phyloP scores from a whole-genome alignment of 2,113 vertebrate species.

The Indicator indicator region DNA sequence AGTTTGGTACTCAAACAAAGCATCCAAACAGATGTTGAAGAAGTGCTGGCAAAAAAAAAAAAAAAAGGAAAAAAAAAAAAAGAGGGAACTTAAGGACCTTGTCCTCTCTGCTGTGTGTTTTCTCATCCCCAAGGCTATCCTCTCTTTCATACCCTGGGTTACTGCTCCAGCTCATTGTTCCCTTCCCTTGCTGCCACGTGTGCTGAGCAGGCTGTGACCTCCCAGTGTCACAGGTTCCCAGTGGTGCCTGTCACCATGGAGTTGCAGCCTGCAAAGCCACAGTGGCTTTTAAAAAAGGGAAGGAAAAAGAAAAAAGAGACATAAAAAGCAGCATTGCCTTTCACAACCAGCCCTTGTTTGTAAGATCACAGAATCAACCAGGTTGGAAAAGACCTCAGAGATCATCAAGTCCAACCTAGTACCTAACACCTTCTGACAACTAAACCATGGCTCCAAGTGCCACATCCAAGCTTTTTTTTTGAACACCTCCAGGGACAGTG shows the following conservation, averaged over 20 bases:
- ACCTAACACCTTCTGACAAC: no score
- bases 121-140: conserved; percentile 27
- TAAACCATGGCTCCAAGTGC: no score
- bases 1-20: background rate
- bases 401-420: no score
- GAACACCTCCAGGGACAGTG: no score
- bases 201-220: background rate
- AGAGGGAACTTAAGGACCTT: background rate
- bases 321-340: background rate
- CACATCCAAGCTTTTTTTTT: no score
- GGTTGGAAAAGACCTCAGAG: no score
- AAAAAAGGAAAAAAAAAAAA: background rate
- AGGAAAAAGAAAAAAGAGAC: background rate
- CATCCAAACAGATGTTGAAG: background rate
- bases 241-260: conserved; percentile 38
- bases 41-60: background rate
- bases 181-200: background rate
- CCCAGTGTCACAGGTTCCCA: background rate
- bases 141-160: background rate
- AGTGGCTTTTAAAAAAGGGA: background rate
- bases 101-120: background rate
- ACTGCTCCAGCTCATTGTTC: background rate
- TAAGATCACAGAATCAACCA: no score
- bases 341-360: background rate
- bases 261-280: background rate